phyloP scores from a whole-genome alignment of 2,113 vertebrate species.

The Caranx melampygus region DNA sequence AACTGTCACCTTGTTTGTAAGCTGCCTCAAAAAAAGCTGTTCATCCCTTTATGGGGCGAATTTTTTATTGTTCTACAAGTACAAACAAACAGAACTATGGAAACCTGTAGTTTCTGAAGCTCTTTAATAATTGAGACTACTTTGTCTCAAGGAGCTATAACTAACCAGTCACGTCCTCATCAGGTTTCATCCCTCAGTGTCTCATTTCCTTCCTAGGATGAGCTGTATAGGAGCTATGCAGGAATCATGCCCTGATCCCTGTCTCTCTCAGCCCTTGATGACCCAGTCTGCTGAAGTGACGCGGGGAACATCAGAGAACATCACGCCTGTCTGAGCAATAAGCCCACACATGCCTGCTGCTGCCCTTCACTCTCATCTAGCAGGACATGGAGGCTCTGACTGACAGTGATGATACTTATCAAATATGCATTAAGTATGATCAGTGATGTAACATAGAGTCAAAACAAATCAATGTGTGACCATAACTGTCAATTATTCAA shows the following conservation, averaged over 20 bases:
- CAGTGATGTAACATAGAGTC: not conserved
- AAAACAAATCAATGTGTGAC: not conserved
- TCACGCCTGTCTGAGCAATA: conserved; percentile 48
- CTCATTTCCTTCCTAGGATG: not conserved
- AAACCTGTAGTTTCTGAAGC: not conserved
- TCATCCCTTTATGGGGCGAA: not conserved
- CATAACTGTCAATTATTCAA: conserved; percentile 37
- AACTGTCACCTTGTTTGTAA: not conserved
- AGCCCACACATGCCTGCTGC: conserved; percentile 36
- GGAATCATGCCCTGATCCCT: not conserved
- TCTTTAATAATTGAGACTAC: no score
- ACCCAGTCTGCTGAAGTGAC: conserved; percentile 8
- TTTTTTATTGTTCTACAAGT: not conserved
- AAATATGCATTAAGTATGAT: conserved; percentile 10
- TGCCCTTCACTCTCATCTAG: conserved; percentile 35
- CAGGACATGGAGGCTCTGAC: conserved; percentile 10
- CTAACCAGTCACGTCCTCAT: no score
- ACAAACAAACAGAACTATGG: not conserved
- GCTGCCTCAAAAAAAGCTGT: not conserved
- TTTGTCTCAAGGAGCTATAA: not conserved
- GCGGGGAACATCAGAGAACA: conserved; percentile 35
- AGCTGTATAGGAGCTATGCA: not conserved
- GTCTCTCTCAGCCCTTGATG: not conserved
- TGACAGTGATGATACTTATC: conserved; percentile 30
- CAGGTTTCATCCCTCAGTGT: not conserved